Evolutionary conservation across 2,797 vertebrate species (phyloP).

Genomic region (Pseudomugil gertrudae): DNA sequence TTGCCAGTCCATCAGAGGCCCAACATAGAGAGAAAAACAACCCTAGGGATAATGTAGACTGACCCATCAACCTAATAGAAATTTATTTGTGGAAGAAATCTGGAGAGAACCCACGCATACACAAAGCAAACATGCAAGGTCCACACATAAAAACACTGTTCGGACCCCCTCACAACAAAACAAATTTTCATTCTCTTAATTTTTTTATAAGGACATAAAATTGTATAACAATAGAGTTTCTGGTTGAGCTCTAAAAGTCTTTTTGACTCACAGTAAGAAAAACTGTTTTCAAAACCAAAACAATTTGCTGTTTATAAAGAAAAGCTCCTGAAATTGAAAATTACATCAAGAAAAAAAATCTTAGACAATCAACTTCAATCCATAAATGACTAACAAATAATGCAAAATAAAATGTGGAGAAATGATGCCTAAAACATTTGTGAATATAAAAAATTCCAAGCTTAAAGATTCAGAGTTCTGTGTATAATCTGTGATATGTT

Average conservation of each 20-base stretch:
- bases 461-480: slow-evolving; percentile 57
- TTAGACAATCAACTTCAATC: slow-evolving; percentile 69
- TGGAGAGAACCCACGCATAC: too few relatives aligned
- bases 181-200: slow-evolving; percentile 26
- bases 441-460: slow-evolving; percentile 47
- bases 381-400: slow-evolving; percentile 57
- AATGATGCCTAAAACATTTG: slow-evolving; percentile 55
- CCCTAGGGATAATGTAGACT: too few relatives aligned
- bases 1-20: too few relatives aligned
- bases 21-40: too few relatives aligned
- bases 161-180: too few relatives aligned
- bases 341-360: slow-evolving; percentile 52
- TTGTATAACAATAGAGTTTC: slow-evolving; percentile 35
- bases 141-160: too few relatives aligned
- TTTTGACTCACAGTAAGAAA: slow-evolving; percentile 21
- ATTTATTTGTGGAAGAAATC: too few relatives aligned
- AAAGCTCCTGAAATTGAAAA: slow-evolving; percentile 43
- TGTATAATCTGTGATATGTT: slow-evolving; percentile 44
- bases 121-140: too few relatives aligned
- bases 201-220: slow-evolving; percentile 27
- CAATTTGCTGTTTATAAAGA: slow-evolving; percentile 12
- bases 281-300: slow-evolving; percentile 13
- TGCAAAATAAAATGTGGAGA: slow-evolving; percentile 60
- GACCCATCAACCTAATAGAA: too few relatives aligned
- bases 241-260: slow-evolving; percentile 33